These are phyloP conservation scores for Halcyon badia DNA, from an alignment of 2,797 vertebrate species.

Conservation along the genomic window DNA sequence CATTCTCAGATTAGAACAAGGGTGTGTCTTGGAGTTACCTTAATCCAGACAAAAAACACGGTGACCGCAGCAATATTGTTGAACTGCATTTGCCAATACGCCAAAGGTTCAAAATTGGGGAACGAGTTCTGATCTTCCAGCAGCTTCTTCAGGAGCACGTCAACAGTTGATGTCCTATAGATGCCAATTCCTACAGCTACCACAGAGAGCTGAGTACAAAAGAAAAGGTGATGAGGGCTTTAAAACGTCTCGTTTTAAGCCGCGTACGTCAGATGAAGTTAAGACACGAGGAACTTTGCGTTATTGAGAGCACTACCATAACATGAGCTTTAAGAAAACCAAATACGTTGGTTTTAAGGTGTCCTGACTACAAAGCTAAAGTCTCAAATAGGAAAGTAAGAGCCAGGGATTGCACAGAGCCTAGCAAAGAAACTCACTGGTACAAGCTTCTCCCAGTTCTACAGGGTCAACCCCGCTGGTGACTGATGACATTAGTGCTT, in stretches of 20 bases:
- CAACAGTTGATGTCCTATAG: slow-evolving; percentile 87
- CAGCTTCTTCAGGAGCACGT: slow-evolving; percentile 83
- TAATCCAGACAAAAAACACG: slow-evolving; percentile 97
- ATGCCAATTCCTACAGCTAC: slow-evolving; percentile 91
- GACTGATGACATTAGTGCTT: background rate
- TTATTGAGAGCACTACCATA: background rate
- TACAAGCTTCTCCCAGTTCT: background rate
- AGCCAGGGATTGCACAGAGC: background rate
- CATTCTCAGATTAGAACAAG: background rate
- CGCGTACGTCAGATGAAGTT: background rate
- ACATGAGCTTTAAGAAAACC: background rate
- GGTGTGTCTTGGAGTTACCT: slow-evolving; percentile 82
- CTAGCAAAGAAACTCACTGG: background rate
- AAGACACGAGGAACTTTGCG: background rate
- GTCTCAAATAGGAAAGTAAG: background rate
- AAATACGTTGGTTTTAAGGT: background rate
- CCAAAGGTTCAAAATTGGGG: slow-evolving; percentile 90
- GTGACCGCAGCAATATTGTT: slow-evolving; percentile 92
- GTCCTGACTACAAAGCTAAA: background rate
- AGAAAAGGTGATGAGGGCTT: background rate
- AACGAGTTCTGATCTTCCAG: slow-evolving; percentile 89
- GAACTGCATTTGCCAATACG: slow-evolving; percentile 93
- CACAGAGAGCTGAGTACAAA: slow-evolving; percentile 86
- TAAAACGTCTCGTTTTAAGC: background rate
- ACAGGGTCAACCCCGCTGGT: fast-evolving